Evolutionary conservation across 2,113 vertebrate species (phyloP), one percentile per base, ranked within the genome.

Genomic region (Pungitius pungitius): DNA sequence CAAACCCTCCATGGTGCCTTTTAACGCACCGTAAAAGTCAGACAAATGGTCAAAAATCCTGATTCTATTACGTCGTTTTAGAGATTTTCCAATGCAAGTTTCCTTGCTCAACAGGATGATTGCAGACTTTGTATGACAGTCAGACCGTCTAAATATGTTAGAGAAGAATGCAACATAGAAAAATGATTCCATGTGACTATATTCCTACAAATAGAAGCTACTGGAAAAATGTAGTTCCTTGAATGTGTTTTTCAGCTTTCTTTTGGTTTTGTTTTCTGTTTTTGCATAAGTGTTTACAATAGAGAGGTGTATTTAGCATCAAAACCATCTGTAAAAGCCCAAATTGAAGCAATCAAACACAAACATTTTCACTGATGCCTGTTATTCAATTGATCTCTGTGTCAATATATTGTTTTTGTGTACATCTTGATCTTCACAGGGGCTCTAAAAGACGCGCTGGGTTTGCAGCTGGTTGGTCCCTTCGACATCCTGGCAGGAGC

Each of bases 401-500:
- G 18, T 22, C 14, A 49, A 22, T 59, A 11, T 30, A 17, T 33
- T 49, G 1, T 22, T 27, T 63, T 54, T 27, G 7, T 18, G 7
- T 52, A 1, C 12, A 14, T 76, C 10, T 81, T 64, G 39, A n/a
- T 82, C 75, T 39, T 27, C 85, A 62, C 83, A 99, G 98, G 94
- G 89, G 95, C 96, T 0, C 91, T 99, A 60, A 85, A 85, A 73
- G 89, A 94, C 73, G 90, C 88, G 20, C 89, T 96, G 77, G 97
- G 96, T 67, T 95, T 99, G 87, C 92, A 51, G 6, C 92, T 99
- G 66, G 96, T 98, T 80, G 97, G 97, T 57, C 97, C 97, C 0
- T 99, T 96, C 88, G 97, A 99, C 84, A 91, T 99, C 82, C 92
- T 99, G 73, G 93, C 95, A 30, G 96, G 95, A 85, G 97, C 93